Percentiles rank a stretch among this genome's conserved stretches.
These are phyloP conservation scores for Darevskia nairensis DNA, from an alignment of 2,797 vertebrate genomes.

Conservation along the genomic window DNA sequence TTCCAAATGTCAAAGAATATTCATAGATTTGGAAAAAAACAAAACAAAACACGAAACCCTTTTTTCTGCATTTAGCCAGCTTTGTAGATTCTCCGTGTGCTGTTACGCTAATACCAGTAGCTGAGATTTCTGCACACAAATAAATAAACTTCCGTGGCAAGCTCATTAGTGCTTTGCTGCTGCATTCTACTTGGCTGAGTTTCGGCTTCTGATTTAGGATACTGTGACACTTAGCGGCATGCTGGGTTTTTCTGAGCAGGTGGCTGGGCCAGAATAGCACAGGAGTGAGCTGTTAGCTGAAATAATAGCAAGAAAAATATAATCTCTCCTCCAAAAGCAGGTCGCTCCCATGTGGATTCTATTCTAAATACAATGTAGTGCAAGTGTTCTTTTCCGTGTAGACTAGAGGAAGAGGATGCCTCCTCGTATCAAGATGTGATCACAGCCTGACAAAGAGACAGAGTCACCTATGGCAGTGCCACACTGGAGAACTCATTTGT, in stretches of 20 bases:
- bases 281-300: conserved; percentile 67
- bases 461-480: not conserved
- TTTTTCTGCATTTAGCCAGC: not conserved
- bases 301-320: conserved; percentile 70
- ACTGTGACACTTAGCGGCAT: conserved; percentile 76
- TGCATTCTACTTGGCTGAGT: conserved; percentile 70
- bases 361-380: not conserved
- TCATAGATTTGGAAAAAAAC: not conserved
- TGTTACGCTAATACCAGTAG: not conserved
- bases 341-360: conserved; percentile 5
- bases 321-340: conserved; percentile 3
- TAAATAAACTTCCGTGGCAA: conserved; percentile 59
- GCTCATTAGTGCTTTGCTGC: conserved; percentile 70
- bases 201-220: conserved; percentile 72
- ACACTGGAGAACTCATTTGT: not conserved
- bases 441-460: not conserved
- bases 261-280: conserved; percentile 76
- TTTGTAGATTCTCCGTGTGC: not conserved
- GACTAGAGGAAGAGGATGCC: not conserved
- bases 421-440: not conserved
- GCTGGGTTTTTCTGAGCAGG: conserved; percentile 71
- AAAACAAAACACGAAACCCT: too few species aligned
- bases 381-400: not conserved
- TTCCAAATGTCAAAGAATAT: not conserved
- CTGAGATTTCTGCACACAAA: conserved; percentile 54